These are phyloP conservation scores for Oreotragus oreotragus DNA, from an alignment of 2,113 vertebrate species.

Conservation along the genomic window DNA sequence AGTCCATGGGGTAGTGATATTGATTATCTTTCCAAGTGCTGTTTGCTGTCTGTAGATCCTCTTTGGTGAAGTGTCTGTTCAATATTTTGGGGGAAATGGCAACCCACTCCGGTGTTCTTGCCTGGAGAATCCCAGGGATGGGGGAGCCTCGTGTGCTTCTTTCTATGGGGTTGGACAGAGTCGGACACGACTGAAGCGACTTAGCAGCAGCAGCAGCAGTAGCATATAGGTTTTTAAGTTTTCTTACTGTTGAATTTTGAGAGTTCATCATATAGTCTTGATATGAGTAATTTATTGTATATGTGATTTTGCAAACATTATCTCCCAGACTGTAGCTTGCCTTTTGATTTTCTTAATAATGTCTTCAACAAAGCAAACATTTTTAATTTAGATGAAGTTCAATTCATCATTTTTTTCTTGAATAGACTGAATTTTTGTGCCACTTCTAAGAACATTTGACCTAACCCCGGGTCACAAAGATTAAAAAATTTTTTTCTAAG, in stretches of 20 bases:
- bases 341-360: neutral
- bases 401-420: neutral
- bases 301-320: neutral
- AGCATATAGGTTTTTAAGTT: neutral
- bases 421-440: neutral
- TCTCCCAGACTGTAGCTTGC: neutral
- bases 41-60: no score
- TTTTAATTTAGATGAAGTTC: neutral
- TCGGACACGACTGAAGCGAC: fast-evolving
- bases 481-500: neutral
- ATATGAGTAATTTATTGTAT: neutral
- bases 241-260: neutral
- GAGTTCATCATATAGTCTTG: neutral
- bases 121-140: no score
- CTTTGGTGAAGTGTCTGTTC: no score
- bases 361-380: neutral
- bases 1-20: neutral
- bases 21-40: no score
- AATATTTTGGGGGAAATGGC: no score
- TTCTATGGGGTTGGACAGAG: no score
- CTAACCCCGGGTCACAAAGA: neutral
- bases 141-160: no score
- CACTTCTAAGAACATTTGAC: neutral
- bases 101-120: no score
- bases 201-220: no score